These are phyloP conservation scores for Typhlichthys subterraneus DNA, from an alignment of 2,797 vertebrate genomes.

Conservation along the genomic window DNA sequence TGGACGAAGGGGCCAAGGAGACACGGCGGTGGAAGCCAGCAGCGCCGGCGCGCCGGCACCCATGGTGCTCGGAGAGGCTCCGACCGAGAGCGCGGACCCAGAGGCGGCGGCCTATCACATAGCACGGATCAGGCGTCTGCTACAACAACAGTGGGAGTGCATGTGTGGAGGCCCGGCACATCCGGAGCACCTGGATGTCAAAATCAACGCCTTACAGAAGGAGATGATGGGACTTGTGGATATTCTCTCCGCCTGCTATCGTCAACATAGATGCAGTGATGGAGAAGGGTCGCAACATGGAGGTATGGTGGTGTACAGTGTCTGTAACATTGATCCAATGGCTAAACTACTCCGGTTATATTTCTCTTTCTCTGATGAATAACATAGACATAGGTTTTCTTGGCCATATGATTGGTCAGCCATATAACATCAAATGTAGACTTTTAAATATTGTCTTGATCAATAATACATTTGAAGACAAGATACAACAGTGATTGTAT, in stretches of 20 bases:
- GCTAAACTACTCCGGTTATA: background rate
- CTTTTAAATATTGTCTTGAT: no score
- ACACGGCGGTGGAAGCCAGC: background rate
- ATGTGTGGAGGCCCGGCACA: constrained; percentile 78
- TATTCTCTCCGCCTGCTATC: constrained; percentile 83
- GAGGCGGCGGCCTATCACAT: constrained; percentile 81
- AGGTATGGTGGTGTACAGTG: constrained; percentile 42
- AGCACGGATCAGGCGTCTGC: constrained; percentile 86
- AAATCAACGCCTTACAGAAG: constrained; percentile 88
- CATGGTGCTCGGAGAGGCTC: constrained; percentile 13
- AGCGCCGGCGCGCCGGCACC: background rate
- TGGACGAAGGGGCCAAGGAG: constrained; percentile 18
- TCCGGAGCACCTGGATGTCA: constrained; percentile 83
- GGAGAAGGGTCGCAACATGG: constrained; percentile 25
- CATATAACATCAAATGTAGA: background rate
- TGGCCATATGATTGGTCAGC: background rate
- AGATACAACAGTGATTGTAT: no score
- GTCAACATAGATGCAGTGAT: constrained; percentile 55
- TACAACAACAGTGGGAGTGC: constrained; percentile 92
- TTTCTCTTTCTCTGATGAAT: background rate
- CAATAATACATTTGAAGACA: no score
- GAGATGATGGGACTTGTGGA: constrained; percentile 88
- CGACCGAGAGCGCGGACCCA: constrained; percentile 14
- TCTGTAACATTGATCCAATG: background rate
- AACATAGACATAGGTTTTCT: background rate